Evolutionary conservation across 2,113 vertebrate genomes (phyloP), one percentile per base, ranked within the genome.

Genomic region (Herpailurus yagouaroundi): DNA sequence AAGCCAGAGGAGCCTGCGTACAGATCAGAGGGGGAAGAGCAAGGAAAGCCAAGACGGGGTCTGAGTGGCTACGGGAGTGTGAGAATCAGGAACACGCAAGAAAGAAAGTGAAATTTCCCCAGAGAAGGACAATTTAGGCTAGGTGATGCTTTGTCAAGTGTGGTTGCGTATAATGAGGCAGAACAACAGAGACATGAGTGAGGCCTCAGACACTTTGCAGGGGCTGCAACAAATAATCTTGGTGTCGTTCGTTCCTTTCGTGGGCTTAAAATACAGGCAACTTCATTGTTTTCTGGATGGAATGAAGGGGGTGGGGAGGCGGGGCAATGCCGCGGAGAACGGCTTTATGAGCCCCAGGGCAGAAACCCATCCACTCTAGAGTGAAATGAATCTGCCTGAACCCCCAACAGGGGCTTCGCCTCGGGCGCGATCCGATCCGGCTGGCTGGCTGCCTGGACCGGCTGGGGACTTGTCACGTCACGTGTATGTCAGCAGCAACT

Each of bases 381-480:
- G 18, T 45, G 71, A 90, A 77, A 7, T 63, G 60, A n/a, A 36
- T 68, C 73, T 91, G 50, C 15, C 57, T 2, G 2, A 63, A 27
- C 36, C 48, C 5, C 45, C 5, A 5, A 48, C 15, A 57, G 18
- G 11, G 79, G 45, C 63, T 48, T 57, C 23, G 4, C 18, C 5
- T 0, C 29, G 7, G 38, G 21, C 52, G 14, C 27, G 1, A 7
- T n/a, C 29, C 27, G 1, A 7, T n/a, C 29, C 1, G 21, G 66
- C 19, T 27, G 71, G 33, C 19, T 27, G 71, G 33, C 29, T 9
- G 41, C 52, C 66, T 63, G 55, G 69, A 21, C n/a, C 60, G 10
- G 41, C 77, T 1, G 38, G 71, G 64, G 55, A 57, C 48, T 38
- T 10, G 50, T 74, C 21, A 31, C 33, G 57, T 60, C n/a, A n/a